Conservation (phyloP, 2,888 invertebrate genomes). For the Cyrtodaria siliqua region DNA sequence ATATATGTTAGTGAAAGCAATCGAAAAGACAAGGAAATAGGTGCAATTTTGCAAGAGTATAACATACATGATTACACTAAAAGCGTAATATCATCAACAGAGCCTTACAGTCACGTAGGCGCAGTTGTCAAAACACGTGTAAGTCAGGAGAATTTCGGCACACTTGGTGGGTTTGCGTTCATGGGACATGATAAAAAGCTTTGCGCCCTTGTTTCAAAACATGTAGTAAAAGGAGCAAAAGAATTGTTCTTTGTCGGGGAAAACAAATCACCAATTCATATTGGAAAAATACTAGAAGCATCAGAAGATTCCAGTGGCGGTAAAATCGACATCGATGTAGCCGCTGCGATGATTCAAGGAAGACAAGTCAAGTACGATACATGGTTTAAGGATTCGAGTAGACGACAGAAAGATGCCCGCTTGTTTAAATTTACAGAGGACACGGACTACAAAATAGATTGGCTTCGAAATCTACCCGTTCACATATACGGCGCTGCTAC, state of each 20-base stretch:
- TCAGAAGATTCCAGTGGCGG: background rate
- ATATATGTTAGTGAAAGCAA: too few species aligned
- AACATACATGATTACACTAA: too few species aligned
- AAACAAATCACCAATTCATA: background rate
- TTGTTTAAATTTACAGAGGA: background rate
- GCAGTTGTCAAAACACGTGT: too few species aligned
- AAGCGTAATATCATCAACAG: too few species aligned
- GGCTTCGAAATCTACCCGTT: conserved; percentile 24
- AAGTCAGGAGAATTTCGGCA: too few species aligned
- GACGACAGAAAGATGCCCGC: background rate
- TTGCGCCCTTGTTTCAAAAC: conserved; percentile 12
- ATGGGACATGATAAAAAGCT: background rate
- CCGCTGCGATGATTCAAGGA: background rate
- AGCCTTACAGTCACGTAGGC: too few species aligned
- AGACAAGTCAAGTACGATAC: background rate
- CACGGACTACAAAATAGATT: background rate
- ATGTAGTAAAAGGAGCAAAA: conserved; percentile 6
- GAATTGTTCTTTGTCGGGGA: background rate
- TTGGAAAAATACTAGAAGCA: conserved; percentile 5
- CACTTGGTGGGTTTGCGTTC: conserved; percentile 12
- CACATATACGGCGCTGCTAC: conserved; percentile 32
- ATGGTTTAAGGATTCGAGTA: background rate
- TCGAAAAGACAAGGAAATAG: too few species aligned
- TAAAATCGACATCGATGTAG: background rate
- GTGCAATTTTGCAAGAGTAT: too few species aligned